These are phyloP conservation scores for Melanerpes formicivorus DNA, from an alignment of 2,113 vertebrate genomes.

Conservation along the genomic window DNA sequence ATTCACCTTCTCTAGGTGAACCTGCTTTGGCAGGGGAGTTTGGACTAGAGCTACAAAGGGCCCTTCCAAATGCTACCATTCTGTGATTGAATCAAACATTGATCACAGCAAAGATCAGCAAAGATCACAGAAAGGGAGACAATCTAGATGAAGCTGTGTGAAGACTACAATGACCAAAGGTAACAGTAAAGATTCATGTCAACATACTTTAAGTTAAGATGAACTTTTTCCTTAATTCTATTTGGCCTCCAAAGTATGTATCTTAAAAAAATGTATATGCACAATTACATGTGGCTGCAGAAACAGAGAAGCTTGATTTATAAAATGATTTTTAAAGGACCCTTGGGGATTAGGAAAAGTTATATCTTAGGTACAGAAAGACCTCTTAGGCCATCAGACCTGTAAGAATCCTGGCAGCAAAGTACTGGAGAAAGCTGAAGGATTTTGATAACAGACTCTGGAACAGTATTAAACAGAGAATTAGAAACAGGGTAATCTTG, in stretches of 20 bases:
- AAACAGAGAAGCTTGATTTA: constrained; percentile 13
- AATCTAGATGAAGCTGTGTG: background rate
- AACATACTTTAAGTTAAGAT: background rate
- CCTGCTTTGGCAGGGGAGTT: too few species aligned
- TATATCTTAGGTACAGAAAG: background rate
- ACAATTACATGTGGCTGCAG: background rate
- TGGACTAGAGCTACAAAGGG: too few species aligned
- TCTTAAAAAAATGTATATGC: background rate
- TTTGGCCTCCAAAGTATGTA: background rate
- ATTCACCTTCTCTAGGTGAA: background rate
- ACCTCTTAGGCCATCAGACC: background rate
- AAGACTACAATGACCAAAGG: background rate
- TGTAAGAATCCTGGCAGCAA: constrained; percentile 42
- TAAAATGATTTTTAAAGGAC: background rate
- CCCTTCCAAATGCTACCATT: too few species aligned
- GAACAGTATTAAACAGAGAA: constrained; percentile 68
- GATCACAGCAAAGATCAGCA: background rate
- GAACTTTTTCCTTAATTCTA: background rate
- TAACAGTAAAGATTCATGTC: background rate
- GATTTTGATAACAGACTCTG: constrained; percentile 66
- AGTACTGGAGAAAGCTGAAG: constrained; percentile 39
- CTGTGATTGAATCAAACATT: background rate
- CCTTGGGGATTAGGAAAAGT: background rate
- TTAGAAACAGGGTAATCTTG: constrained; percentile 34
- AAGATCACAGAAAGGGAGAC: background rate